Evolutionary conservation across 1,140 invertebrate genomes (phyloP), one percentile per base, ranked within the genome.

Genomic region (Pogonomyrmex californicus): DNA sequence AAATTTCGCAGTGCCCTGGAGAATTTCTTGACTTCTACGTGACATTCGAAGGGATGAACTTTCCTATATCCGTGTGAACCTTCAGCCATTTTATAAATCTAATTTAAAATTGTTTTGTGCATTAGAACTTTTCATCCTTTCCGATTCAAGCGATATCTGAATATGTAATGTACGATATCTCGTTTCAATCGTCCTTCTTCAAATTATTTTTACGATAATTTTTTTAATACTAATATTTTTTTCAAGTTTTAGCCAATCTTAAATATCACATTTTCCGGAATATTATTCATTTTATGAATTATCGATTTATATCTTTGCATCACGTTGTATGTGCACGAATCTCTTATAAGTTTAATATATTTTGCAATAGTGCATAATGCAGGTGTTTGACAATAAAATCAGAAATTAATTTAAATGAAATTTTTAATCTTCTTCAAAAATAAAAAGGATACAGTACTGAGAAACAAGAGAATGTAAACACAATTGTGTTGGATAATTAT

Each of bases 1-100:
- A 73, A 83, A 83, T 83, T 73, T 83, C 68, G 60, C 41, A 60
- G 30, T 44, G 63, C 68, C 68, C 38, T 36, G 68, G 79, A 83
- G 68, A 75, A 75, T 83, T 60, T 23, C 54, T 38, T 60, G 54
- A 82, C 30, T 71, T 82, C 1, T 2, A 1, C 7, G 66, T 73
- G 41, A 73, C 54, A 70, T 73, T 14, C 5, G 66, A 58, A 75
- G 54, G 33, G 44, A 73, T 60, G 68, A 41, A 83, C 68, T 75
- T 62, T 68, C n/a, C 23, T 30, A 17, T 3, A 47, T 60, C 41
- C n/a, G 4, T 41, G 23, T 23, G 5, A 36, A 30, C 41, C 54
- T 60, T 47, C 66, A 30, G 62, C 68, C 49, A 49, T 70, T 83
- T 73, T 44, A 65, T 83, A 81, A 70, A 70, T 81, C 49, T 41